Conservation (phyloP, 53 echinoderm and acorn worm species). For the Echinarachnius parma region DNA sequence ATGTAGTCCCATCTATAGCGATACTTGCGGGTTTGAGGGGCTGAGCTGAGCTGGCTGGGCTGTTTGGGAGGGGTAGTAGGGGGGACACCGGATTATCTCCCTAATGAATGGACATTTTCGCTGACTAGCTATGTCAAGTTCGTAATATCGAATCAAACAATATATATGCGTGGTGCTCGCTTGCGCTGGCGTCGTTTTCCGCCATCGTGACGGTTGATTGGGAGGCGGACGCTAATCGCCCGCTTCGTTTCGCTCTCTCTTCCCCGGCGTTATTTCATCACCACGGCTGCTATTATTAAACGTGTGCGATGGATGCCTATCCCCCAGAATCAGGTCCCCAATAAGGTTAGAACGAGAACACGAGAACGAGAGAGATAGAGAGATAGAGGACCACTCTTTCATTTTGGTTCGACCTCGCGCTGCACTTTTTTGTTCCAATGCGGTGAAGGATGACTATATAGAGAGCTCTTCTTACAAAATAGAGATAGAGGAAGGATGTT, state of each 20-base stretch:
- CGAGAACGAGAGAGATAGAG: no score
- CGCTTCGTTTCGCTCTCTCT: background rate
- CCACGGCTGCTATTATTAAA: conserved; percentile 36
- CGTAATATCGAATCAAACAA: conserved; percentile 51
- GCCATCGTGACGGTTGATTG: conserved; percentile 25
- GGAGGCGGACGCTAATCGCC: conserved; percentile 21
- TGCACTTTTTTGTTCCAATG: conserved; percentile 48
- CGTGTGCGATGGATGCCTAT: conserved; percentile 16
- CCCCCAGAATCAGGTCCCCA: conserved; percentile 17
- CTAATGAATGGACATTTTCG: conserved; percentile 53
- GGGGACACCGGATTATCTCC: conserved; percentile 24
- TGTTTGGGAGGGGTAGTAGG: background rate
- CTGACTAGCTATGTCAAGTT: conserved; percentile 54
- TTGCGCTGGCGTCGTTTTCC: conserved; percentile 14
- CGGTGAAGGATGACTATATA: conserved; percentile 8
- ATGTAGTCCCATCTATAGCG: conserved; percentile 24
- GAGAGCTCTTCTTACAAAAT: background rate
- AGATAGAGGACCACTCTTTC: no score
- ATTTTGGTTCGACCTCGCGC: conserved; percentile 31
- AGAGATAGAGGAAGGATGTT: conserved; percentile 9
- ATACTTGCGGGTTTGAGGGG: conserved; percentile 9
- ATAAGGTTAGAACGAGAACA: no score
- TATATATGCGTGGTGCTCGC: conserved; percentile 31
- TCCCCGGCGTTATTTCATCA: conserved; percentile 24
- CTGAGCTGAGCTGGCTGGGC: background rate